Evolutionary conservation across 2,113 vertebrate genomes (phyloP).

Genomic region (Campylomormyrus numenius): DNA sequence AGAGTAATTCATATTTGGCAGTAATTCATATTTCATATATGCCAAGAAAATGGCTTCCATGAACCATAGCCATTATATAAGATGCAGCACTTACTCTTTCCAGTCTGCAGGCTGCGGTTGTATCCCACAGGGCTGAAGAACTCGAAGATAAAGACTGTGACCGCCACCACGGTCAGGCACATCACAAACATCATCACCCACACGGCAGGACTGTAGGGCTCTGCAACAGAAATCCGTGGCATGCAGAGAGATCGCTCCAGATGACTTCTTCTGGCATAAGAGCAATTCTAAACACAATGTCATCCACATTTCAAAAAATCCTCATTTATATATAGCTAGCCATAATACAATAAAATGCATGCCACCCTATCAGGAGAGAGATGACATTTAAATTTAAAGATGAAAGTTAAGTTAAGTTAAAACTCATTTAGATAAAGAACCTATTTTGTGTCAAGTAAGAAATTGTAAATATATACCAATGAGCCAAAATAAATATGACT

Average conservation of each 20-base stretch:
- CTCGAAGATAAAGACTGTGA: conserved; percentile 89
- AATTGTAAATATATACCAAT: neutral
- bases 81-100: conserved; percentile 70
- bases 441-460: neutral
- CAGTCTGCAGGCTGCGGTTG: conserved; percentile 73
- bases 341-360: neutral
- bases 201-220: conserved; percentile 87
- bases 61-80: neutral
- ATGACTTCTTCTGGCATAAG: neutral
- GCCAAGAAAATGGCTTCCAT: neutral
- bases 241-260: neutral
- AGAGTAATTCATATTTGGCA: neutral
- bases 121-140: conserved; percentile 86
- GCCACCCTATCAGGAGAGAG: neutral
- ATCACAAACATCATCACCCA: conserved; percentile 98
- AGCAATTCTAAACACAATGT: neutral
- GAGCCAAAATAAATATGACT: neutral
- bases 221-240: conserved; percentile 43
- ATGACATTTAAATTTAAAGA: neutral
- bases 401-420: neutral
- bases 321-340: neutral
- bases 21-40: neutral
- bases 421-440: neutral
- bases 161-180: conserved; percentile 88
- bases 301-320: neutral